phyloP scores from a whole-genome alignment of 2,113 vertebrate species.

The Opisthocomus hoazin region DNA sequence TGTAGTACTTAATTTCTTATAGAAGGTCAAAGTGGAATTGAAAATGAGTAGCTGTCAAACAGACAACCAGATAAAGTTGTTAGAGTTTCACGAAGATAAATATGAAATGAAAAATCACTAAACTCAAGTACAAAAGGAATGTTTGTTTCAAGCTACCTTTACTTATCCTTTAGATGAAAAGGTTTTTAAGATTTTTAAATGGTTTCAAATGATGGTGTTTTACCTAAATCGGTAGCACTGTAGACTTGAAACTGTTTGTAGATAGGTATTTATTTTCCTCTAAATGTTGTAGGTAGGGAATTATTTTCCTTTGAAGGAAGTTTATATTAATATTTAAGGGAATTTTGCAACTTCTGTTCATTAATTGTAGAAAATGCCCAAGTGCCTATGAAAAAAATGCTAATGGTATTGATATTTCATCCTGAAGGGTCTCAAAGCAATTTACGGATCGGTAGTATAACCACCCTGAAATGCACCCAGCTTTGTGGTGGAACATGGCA shows the following conservation, averaged over 20 bases:
- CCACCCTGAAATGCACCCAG: slow-evolving; percentile 8
- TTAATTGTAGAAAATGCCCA: slow-evolving; percentile 52
- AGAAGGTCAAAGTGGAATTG: background rate
- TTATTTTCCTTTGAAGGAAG: slow-evolving; percentile 25
- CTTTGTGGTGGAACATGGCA: slow-evolving; percentile 51
- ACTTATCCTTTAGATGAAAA: background rate
- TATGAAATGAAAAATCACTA: background rate
- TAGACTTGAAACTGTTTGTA: background rate
- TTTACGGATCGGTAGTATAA: slow-evolving; percentile 38
- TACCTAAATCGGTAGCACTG: background rate
- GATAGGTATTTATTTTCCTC: background rate
- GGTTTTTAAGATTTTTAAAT: background rate
- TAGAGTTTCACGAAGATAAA: background rate
- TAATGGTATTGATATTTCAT: slow-evolving; percentile 61
- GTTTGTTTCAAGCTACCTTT: background rate
- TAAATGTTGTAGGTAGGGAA: background rate
- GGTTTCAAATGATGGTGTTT: background rate
- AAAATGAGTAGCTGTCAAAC: background rate
- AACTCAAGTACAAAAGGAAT: background rate
- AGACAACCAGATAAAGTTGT: background rate
- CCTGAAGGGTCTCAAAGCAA: slow-evolving; percentile 50
- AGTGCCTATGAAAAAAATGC: slow-evolving; percentile 37
- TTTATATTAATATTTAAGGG: slow-evolving; percentile 49
- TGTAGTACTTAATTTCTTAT: background rate
- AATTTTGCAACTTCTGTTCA: slow-evolving; percentile 52